Percentiles rank a stretch among this genome's conserved stretches.
Conservation (phyloP, 64 coral and sea anemone species). For the Dendronephthya gigantea region DNA sequence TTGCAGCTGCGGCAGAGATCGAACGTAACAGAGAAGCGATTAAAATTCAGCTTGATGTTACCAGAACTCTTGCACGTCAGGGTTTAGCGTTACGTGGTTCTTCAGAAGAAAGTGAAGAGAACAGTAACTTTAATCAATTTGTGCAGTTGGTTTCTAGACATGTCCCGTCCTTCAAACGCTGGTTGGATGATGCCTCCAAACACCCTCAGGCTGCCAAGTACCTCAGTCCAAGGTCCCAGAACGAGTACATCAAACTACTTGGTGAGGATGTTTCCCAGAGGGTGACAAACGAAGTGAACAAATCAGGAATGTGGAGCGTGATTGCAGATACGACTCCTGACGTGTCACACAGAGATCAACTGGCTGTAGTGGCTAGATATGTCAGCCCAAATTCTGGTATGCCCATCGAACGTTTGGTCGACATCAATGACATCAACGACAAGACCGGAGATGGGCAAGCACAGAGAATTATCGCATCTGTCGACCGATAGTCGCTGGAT, state of each 20-base stretch:
- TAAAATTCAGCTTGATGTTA: not conserved
- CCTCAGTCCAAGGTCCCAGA: not conserved
- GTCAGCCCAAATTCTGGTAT: not conserved
- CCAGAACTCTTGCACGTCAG: slow-evolving; percentile 22
- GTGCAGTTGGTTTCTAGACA: slow-evolving; percentile 13
- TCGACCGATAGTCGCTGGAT: not conserved
- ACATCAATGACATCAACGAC: not conserved
- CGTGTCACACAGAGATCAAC: not conserved
- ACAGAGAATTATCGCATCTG: not conserved
- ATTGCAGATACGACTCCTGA: not conserved
- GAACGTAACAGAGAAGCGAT: not conserved
- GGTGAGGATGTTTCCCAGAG: not conserved
- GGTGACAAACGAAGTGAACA: not conserved
- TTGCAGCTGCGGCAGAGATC: not conserved
- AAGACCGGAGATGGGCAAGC: slow-evolving; percentile 6
- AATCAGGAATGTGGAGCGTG: not conserved
- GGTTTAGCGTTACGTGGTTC: slow-evolving; percentile 19
- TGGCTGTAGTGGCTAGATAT: not conserved
- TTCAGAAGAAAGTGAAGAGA: not conserved
- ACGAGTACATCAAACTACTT: not conserved
- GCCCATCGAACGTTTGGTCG: not conserved
- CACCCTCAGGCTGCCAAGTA: slow-evolving; percentile 1
- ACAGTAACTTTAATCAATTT: slow-evolving; percentile 22
- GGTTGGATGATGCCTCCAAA: slow-evolving; percentile 7
- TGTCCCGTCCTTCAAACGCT: not conserved